Evolutionary conservation across 35 echinoderm and acorn worm genomes (phyloP).

Genomic region (Patiria miniata): DNA sequence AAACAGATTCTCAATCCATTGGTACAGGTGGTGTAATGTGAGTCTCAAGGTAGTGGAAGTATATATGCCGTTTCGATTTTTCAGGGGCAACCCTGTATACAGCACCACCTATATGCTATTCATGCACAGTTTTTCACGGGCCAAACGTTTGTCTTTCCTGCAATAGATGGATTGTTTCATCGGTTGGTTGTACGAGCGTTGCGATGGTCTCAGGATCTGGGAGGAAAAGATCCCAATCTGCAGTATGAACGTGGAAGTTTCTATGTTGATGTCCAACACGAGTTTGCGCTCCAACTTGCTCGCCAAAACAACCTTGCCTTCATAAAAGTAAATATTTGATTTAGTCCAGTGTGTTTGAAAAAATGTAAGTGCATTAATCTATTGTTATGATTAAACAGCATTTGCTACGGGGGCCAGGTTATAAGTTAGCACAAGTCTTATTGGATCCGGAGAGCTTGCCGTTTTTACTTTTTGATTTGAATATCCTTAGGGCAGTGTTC

Average conservation of each 20-base stretch:
- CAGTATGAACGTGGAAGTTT: not conserved
- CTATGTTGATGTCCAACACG: not conserved
- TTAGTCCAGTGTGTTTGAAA: not conserved
- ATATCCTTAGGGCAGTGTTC: not conserved
- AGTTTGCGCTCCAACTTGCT: not conserved
- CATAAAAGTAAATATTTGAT: not conserved
- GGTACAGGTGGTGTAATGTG: too few relatives aligned
- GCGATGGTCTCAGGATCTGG: slow-evolving; percentile 35
- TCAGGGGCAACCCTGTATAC: too few relatives aligned
- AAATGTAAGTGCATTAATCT: not conserved
- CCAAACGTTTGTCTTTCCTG: not conserved
- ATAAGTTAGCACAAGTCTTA: not conserved
- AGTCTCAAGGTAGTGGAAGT: too few relatives aligned
- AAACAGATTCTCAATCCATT: too few relatives aligned
- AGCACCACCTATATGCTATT: too few relatives aligned
- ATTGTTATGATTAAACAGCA: not conserved
- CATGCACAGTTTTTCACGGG: too few relatives aligned
- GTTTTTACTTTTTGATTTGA: not conserved
- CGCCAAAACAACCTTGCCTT: not conserved
- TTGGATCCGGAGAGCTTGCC: not conserved
- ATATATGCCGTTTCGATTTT: too few relatives aligned
- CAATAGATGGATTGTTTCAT: slow-evolving; percentile 58
- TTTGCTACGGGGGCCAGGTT: not conserved
- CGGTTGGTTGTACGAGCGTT: slow-evolving; percentile 40
- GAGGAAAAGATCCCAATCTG: slow-evolving; percentile 24